Evolutionary conservation across 35 echinoderm and acorn worm genomes (phyloP), one percentile per base, ranked within the genome.

Genomic region (Apostichopus japonicus): DNA sequence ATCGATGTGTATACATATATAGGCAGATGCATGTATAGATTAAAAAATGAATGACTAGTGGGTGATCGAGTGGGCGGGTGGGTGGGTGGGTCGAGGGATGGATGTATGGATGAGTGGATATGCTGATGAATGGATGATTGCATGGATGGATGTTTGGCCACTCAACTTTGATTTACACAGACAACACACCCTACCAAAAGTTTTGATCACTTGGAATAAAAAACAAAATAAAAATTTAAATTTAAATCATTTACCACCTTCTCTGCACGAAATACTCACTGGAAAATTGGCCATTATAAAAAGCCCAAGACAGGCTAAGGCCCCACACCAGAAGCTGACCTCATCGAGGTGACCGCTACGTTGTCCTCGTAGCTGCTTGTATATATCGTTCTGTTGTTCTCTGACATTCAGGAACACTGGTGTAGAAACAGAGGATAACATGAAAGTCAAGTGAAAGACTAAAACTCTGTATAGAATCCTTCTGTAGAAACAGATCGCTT

Each of bases 241-340:
- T 33, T 33, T 1, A 33, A 33, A 33, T 33, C 27, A 33, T 33
- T 33, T 33, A 33, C 27, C 27, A 33, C 27, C 27, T 1, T 59
- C 6, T 59, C 57, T 59, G 11, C 57, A 59, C 11, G 11, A 59
- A 59, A 59, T 16, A 89, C 86, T 89, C 51, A 89, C 86, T 6
- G 86, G 86, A 89, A 89, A 89, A 65, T 89, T 89, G 24, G 86
- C 86, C 86, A 89, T 89, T 67, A 89, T 89, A n/a, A 89, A 89
- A 10, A 89, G 59, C 5, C 86, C 86, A 72, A 89, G 59, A 53
- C 86, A 89, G 23, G 67, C 61, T 16, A 89, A 25, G 59, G 13
- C 25, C 19, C 86, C 86, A 89, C 86, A 89, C 86, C 86, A 89
- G 86, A 75, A 89, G 44, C 61, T 73, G 86, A 89, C 63, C 10